Base-by-base conservation (phyloP, 1,140 invertebrate species). In the Aphidius ervi region DNA sequence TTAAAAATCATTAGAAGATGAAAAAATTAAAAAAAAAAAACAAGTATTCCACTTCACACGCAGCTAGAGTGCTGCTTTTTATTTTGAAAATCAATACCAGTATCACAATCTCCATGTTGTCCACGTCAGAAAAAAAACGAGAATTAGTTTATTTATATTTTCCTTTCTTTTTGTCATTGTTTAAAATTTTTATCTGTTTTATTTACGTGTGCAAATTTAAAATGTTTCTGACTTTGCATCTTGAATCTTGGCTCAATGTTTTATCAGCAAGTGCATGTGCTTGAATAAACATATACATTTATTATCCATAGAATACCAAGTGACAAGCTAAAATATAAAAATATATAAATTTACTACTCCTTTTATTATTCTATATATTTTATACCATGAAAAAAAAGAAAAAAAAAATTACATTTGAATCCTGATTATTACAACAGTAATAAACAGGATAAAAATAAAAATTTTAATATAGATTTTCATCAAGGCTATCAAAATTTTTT, bases 71-170 rank as follows among this genome's bases (percentile, higher is more conserved):
- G 16, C 47, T 31, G 9, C 8, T 9, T 45, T 42, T 50, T 41
- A 52, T 62, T 54, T 41, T 43, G 7, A 41, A 62, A 54, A 62
- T 62, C 55, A 23, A 62, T 57, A 62, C 4, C 42, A 46, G 55
- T 41, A 57, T 57, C 42, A 39, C 47, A 41, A 60, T 47, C 57
- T 57, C 10, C 40, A 43, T 49, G 53, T 39, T 43, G 31, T 37
- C 10, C 8, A 48, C 46, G 16, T 9, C 10, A n/a, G 2, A 48
- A 48, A 48, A 48, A n/a, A 48, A 48, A 8, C 9, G 4, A 10
- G 42, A 43, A 43, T 10, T 8, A 7, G 7, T 43, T 10, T 8
- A 3, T 8, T 43, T 10, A 43, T 8, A 31, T 31, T 31, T 31
- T 31, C 0, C 4, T 31, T 16, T 16, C 16, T 31, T 31, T 31